These are phyloP conservation scores for Microchirus variegatus DNA, from an alignment of 2,797 vertebrate species.

Conservation along the genomic window DNA sequence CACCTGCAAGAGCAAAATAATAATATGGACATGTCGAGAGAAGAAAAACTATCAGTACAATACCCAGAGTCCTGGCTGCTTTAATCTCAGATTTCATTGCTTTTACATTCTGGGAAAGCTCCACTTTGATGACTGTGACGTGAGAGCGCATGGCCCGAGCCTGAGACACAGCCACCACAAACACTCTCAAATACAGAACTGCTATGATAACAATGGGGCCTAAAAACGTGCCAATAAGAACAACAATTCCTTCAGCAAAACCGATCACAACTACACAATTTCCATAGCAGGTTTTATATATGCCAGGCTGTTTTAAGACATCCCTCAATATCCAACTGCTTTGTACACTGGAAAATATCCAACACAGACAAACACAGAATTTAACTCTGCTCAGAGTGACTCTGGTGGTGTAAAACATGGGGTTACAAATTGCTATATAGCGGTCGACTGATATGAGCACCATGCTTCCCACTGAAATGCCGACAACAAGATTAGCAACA, in stretches of 20 bases:
- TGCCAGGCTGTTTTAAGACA: slow-evolving; percentile 15
- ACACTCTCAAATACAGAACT: slow-evolving; percentile 59
- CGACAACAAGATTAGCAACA: neutral
- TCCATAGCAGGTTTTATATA: slow-evolving; percentile 44
- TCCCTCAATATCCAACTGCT: neutral
- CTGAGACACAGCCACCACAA: slow-evolving; percentile 60
- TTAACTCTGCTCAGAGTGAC: slow-evolving; percentile 5
- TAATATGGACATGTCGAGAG: slow-evolving; percentile 62
- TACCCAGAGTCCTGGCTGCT: slow-evolving; percentile 63
- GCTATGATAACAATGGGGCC: slow-evolving; percentile 47
- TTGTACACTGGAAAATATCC: slow-evolving; percentile 30
- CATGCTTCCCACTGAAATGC: slow-evolving; percentile 11
- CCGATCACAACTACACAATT: slow-evolving; percentile 59
- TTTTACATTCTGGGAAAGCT: accelerated
- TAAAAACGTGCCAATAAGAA: slow-evolving; percentile 52
- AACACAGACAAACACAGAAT: slow-evolving; percentile 41
- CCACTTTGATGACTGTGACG: neutral
- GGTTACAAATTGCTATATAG: slow-evolving; percentile 50
- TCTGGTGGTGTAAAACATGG: slow-evolving; percentile 47
- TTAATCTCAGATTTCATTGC: slow-evolving; percentile 55
- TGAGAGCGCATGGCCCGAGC: slow-evolving; percentile 41
- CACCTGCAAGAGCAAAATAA: slow-evolving; percentile 16
- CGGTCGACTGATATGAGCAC: slow-evolving; percentile 20
- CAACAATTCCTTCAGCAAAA: slow-evolving; percentile 20
- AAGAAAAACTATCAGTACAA: slow-evolving; percentile 60